Evolutionary conservation across 2,113 vertebrate genomes (phyloP).

Genomic region (Cephalopholis sonnerati): DNA sequence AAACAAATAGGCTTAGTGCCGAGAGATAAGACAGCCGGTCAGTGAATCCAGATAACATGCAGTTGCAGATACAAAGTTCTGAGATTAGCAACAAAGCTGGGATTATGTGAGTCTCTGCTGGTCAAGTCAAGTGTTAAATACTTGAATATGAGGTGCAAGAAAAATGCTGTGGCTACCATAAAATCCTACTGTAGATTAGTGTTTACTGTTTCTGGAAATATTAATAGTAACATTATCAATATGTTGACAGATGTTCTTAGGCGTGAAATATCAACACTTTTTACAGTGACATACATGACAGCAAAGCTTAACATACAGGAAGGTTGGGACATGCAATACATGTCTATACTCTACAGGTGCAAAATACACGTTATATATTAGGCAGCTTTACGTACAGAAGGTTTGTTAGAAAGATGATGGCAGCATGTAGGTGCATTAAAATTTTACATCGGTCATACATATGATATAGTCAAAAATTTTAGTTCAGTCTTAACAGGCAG

Average conservation of each 20-base stretch:
- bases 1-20: conserved; percentile 61
- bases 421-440: not conserved
- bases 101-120: conserved; percentile 67
- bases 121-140: conserved; percentile 30
- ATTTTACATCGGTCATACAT: no score
- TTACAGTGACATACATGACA: not conserved
- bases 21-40: conserved; percentile 34
- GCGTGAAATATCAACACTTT: not conserved
- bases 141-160: not conserved
- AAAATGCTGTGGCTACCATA: not conserved
- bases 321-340: not conserved
- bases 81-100: conserved; percentile 74
- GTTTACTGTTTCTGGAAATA: not conserved
- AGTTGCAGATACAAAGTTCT: conserved; percentile 49
- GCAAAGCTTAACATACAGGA: not conserved
- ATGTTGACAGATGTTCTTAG: not conserved
- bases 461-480: no score
- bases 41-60: conserved; percentile 60
- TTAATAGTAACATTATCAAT: not conserved
- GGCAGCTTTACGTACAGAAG: not conserved
- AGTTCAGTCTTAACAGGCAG: no score
- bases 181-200: not conserved
- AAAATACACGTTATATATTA: not conserved
- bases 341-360: not conserved
- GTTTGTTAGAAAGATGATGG: not conserved